Evolutionary conservation across 2,797 vertebrate genomes (phyloP).

Genomic region (Pelochelys cantorii): DNA sequence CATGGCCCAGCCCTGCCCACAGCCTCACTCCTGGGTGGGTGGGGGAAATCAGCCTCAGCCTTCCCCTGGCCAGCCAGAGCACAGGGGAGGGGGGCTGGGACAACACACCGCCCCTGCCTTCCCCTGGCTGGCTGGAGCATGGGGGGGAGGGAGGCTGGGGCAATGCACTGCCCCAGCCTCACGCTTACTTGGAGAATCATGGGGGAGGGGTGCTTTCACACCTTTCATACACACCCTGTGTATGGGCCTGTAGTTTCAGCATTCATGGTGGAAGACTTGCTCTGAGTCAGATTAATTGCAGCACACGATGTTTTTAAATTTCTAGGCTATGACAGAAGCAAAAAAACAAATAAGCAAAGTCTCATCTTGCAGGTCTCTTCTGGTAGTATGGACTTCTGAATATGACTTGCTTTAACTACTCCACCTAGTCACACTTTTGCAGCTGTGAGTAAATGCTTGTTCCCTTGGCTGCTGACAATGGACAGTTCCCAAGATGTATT

Average conservation of each 20-base stretch:
- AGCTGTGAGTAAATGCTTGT: neutral
- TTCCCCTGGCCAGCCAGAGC: too few relatives aligned
- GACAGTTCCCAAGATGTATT: neutral
- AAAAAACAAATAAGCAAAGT: neutral
- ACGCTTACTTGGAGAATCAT: too few relatives aligned
- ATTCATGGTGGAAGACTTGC: neutral
- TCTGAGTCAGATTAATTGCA: neutral
- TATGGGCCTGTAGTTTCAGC: neutral
- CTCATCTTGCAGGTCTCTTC: neutral
- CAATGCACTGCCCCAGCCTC: too few relatives aligned
- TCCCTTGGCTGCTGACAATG: neutral
- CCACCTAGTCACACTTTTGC: neutral
- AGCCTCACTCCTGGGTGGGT: too few relatives aligned
- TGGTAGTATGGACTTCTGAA: neutral
- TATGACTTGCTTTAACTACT: neutral
- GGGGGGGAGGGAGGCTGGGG: too few relatives aligned
- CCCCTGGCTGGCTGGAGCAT: too few relatives aligned
- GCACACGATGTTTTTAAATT: neutral
- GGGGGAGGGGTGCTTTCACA: too few relatives aligned
- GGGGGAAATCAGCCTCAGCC: too few relatives aligned
- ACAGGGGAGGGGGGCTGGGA: too few relatives aligned
- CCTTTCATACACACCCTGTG: too few relatives aligned
- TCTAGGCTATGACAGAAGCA: slow-evolving; percentile 12
- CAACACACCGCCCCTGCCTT: too few relatives aligned
- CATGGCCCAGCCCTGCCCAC: too few relatives aligned